Conservation (phyloP, 2,888 invertebrate genomes). For the Stenotaenia linearis region DNA sequence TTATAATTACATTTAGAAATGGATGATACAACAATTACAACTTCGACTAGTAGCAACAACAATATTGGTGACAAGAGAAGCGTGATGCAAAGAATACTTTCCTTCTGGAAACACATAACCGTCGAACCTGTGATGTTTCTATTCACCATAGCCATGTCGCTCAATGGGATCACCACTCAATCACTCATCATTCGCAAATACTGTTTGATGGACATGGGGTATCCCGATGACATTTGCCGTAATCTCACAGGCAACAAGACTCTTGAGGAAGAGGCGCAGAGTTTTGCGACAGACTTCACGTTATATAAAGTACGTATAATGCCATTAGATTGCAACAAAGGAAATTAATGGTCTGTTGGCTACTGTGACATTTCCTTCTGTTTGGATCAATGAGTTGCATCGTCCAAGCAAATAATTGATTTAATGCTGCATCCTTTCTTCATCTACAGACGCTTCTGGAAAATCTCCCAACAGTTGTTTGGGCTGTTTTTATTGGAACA, state of each 20-base stretch:
- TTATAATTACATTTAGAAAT: too few species aligned
- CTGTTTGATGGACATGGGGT: background rate
- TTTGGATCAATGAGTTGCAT: too few species aligned
- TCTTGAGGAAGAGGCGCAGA: background rate
- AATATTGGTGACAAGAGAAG: too few species aligned
- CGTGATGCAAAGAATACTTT: too few species aligned
- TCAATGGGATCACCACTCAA: background rate
- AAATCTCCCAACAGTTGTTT: background rate
- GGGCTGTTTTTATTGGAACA: background rate
- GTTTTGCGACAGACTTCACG: background rate
- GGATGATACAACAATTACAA: too few species aligned
- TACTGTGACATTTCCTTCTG: background rate
- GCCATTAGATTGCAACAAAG: too few species aligned
- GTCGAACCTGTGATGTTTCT: background rate
- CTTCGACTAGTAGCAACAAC: too few species aligned
- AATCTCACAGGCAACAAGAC: background rate
- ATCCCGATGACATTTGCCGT: background rate
- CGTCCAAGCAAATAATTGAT: too few species aligned
- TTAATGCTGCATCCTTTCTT: too few species aligned
- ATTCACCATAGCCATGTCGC: background rate
- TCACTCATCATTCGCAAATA: background rate
- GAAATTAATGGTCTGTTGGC: background rate
- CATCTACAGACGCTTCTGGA: background rate
- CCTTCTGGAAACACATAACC: background rate
- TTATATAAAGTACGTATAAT: conserved; percentile 1